Evolutionary conservation across 2,888 invertebrate genomes (phyloP).

Genomic region (Tupiocoris notatus): DNA sequence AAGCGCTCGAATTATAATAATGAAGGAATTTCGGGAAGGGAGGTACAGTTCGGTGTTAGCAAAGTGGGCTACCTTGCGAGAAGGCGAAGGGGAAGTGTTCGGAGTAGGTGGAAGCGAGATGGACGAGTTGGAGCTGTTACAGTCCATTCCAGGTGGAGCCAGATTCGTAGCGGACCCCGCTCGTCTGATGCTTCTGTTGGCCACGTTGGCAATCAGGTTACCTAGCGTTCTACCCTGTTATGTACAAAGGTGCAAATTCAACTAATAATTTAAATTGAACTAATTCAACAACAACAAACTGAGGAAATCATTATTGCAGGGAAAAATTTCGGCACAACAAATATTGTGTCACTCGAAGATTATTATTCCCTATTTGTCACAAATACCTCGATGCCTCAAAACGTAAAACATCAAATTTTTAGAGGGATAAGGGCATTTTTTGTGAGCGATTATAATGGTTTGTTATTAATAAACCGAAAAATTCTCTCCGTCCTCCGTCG

Average conservation of each 20-base stretch:
- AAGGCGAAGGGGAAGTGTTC: constrained; percentile 64
- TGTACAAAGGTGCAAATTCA: neutral
- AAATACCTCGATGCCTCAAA: no score
- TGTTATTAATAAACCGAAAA: no score
- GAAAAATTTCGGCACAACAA: no score
- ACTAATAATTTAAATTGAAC: no score
- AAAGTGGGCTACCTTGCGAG: constrained; percentile 56
- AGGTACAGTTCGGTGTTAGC: neutral
- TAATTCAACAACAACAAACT: neutral
- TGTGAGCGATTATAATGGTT: no score
- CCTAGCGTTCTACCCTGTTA: constrained; percentile 49
- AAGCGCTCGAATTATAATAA: neutral
- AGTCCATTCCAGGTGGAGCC: constrained; percentile 61
- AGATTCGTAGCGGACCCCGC: constrained; percentile 71
- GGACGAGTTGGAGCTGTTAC: constrained; percentile 51
- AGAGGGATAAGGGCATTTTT: no score
- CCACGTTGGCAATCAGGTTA: constrained; percentile 54
- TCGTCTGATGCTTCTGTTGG: constrained; percentile 60
- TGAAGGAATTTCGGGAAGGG: neutral
- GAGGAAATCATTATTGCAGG: neutral
- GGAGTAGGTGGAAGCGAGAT: constrained; percentile 72
- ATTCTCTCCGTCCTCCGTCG: no score
- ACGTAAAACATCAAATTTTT: no score
- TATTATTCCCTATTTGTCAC: no score
- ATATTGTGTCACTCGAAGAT: no score